A percentile compares a stretch with the other conserved stretches of the same genome.
Evolutionary conservation across 2,797 vertebrate species (phyloP).

Genomic region (Paguma larvata): DNA sequence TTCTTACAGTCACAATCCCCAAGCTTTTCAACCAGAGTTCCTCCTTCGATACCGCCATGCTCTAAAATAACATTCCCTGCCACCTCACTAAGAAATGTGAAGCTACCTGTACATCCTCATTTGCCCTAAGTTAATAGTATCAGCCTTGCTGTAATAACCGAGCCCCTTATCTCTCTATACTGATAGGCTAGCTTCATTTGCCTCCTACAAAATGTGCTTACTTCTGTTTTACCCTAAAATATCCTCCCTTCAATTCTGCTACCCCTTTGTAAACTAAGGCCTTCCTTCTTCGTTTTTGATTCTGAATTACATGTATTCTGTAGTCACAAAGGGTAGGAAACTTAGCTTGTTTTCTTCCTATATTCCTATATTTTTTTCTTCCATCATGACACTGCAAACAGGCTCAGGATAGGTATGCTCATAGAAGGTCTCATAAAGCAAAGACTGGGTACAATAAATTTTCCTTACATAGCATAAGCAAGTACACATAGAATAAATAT

Average conservation of each 20-base stretch:
- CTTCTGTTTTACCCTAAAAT: background rate
- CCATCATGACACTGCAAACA: background rate
- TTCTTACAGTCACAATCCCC: background rate
- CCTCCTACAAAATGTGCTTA: background rate
- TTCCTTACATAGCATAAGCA: background rate
- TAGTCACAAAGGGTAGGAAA: background rate
- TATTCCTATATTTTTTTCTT: background rate
- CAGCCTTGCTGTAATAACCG: background rate
- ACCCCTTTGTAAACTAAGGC: background rate
- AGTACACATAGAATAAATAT: background rate
- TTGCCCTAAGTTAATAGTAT: background rate
- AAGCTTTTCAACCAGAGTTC: background rate
- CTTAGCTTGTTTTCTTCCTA: background rate
- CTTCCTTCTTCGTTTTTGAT: slow-evolving; percentile 27
- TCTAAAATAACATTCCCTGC: background rate
- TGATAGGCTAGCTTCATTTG: background rate
- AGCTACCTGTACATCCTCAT: background rate
- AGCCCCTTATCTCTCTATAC: background rate
- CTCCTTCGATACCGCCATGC: background rate
- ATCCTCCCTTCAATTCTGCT: background rate
- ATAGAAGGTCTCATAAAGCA: background rate
- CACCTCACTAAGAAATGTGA: background rate
- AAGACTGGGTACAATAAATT: background rate
- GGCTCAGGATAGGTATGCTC: background rate
- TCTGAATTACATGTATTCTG: background rate